Evolutionary conservation across 2,113 vertebrate genomes (phyloP), one percentile per base, ranked within the genome.

Genomic region (Xerus inauris): DNA sequence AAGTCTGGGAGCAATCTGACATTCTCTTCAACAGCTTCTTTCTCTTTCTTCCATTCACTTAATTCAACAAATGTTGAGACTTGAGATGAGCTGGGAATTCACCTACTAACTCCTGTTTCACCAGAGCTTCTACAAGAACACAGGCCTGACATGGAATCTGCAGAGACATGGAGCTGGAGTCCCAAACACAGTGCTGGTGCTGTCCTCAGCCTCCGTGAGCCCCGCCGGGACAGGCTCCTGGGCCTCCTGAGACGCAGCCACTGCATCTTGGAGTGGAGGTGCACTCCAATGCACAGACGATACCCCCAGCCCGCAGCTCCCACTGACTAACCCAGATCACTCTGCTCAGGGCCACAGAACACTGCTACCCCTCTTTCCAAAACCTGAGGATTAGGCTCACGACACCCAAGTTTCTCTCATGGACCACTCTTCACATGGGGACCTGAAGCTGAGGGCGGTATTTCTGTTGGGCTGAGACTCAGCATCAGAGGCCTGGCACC

Each of bases 71-170:
- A 75, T 6, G 3, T 2, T 8, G 65, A 81, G 83, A 30, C 40
- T 14, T 4, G 10, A 17, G 51, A 3, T 1, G 28, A 13, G 57
- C 12, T 12, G n/a, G 28, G n/a, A 7, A 24, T 26, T 10, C 10
- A 5, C 45, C 59, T 3, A 4, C 35, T 22, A 16, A 51, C 11
- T 2, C 20, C 20, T 2, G 17, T 13, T 16, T 38, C 17, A 32
- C 7, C 40, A 38, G 2, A 40, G 54, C 62, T 16, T 42, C 17
- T 4, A 16, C 1, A 17, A 16, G 14, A 8, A 26, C 9, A 16
- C 20, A n/a, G 35, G 62, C 59, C 12, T 0, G 0, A n/a, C 32
- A 0, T 0, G 17, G 40, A 13, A 1, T 26, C 4, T 49, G 69
- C 19, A 28, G 38, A 32, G 32, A 45, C 6, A 1, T 26, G 32